phyloP scores from a whole-genome alignment of 2,113 vertebrate species.

The Nibea coibor region DNA sequence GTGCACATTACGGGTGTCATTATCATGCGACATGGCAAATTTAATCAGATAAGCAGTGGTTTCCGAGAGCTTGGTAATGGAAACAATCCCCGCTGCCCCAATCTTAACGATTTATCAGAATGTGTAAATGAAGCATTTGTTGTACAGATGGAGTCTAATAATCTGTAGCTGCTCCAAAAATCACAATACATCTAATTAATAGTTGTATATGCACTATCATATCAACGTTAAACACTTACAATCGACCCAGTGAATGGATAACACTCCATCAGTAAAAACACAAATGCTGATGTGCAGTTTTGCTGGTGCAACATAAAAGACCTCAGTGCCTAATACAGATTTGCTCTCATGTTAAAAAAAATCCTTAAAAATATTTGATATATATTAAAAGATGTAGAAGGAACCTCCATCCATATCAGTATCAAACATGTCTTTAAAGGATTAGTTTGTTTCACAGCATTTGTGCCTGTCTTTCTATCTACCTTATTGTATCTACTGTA shows the following conservation, averaged over 20 bases:
- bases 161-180: background rate
- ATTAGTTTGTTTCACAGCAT: background rate
- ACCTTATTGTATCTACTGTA: constrained; percentile 18
- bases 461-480: background rate
- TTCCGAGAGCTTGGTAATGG: constrained; percentile 26
- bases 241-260: background rate
- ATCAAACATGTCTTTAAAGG: background rate
- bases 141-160: background rate
- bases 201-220: background rate
- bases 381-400: too few species aligned
- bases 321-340: background rate
- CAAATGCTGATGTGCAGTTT: background rate
- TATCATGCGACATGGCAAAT: constrained; percentile 15
- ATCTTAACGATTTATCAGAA: constrained; percentile 37
- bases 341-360: too few species aligned
- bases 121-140: constrained; percentile 22
- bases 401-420: too few species aligned
- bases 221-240: background rate
- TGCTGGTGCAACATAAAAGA: constrained; percentile 9
- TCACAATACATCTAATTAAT: background rate
- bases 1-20: background rate
- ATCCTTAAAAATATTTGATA: too few species aligned
- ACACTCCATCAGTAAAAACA: background rate
- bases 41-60: constrained; percentile 30
- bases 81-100: constrained; percentile 15